Evolutionary conservation across 2,797 vertebrate genomes (phyloP), one percentile per base, ranked within the genome.

Genomic region (Euthynnus affinis): DNA sequence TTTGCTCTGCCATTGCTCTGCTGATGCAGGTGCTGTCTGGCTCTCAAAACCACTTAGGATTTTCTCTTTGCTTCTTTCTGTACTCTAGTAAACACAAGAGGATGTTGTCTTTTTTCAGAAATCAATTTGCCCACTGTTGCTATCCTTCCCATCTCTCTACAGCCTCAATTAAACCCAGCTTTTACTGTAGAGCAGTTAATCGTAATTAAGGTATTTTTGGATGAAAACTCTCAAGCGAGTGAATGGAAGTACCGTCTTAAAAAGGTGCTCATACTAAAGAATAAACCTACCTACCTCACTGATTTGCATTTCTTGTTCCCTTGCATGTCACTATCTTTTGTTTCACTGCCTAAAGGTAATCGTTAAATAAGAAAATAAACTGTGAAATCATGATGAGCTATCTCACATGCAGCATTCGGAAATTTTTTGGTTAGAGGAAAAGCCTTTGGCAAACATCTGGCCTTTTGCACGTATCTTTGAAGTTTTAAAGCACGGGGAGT

Each of bases 391-490:
- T 0, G 17, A 56, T 29, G 66, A 82, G 75, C 27, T 71, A 32
- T 67, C 85, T 71, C 49, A 61, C 66, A 72, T 77, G 72, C 74
- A 80, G 60, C 63, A 82, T 76, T 85, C 57, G 74, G 59, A 80
- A 55, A 79, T 78, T 83, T 80, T 66, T 56, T 69, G 63, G 80
- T 83, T 73, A 67, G 74, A 82, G 71, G 74, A 87, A 83, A 71
- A 70, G 87, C 85, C 86, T 15, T 32, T 71, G 81, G 83, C 87
- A 71, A 85, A 83, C 82, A 84, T 85, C 78, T 85, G 82, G 74
- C 62, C 78, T 71, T 78, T 70, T 56, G 63, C 53, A 10, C 9
- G 15, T 60, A 44, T 52, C 72, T 87, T 82, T 57, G 84, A 81
- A 75, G 23, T 84, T 74, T 79, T 68, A 87, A 74, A 75, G 60